Evolutionary conservation across 2,797 vertebrate genomes (phyloP), one percentile per base, ranked within the genome.

Genomic region (Pipistrellus pygmaeus): DNA sequence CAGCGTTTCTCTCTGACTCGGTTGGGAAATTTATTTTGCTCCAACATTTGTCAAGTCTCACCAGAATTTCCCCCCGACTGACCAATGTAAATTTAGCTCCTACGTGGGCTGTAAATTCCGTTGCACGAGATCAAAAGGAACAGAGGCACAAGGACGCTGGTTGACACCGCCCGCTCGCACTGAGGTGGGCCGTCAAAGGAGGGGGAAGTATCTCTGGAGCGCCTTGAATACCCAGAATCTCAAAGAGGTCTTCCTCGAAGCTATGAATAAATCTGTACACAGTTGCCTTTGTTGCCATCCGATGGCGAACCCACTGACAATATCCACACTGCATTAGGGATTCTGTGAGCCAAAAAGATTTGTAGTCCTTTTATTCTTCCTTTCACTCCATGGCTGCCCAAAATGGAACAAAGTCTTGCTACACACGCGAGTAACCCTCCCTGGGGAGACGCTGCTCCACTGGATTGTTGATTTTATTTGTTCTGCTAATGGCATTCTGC

Each of bases 91-190:
- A 98, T 98, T 98, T 98, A 96, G 98, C 97, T 98, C 98, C 97
- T 97, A 97, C 97, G 86, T 96, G 96, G 97, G 95, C 98, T 98
- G 96, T 98, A 98, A 98, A 98, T 98, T 98, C 98, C 98, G 97
- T 98, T 97, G 97, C 97, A 98, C 98, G 98, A 98, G 98, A 98
- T 98, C 98, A 98, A 98, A 98, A 98, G 98, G 97, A 98, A 97
- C 96, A 97, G 96, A 97, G 98, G 97, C 97, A 88, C 97, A 97
- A 97, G 97, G 97, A 97, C 96, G 93, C 97, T 88, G 96, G 97
- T 96, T 97, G 97, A 91, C 97, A 97, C 83, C 0, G 91, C 97
- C 96, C 85, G 73, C 96, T 32, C 64, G 64, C 64, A 92, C 98
- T 95, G 97, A 98, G 96, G 96, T 97, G 95, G 97, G 97, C 96